phyloP scores from a whole-genome alignment of 2,797 vertebrate genomes.

The Vespertilio murinus region DNA sequence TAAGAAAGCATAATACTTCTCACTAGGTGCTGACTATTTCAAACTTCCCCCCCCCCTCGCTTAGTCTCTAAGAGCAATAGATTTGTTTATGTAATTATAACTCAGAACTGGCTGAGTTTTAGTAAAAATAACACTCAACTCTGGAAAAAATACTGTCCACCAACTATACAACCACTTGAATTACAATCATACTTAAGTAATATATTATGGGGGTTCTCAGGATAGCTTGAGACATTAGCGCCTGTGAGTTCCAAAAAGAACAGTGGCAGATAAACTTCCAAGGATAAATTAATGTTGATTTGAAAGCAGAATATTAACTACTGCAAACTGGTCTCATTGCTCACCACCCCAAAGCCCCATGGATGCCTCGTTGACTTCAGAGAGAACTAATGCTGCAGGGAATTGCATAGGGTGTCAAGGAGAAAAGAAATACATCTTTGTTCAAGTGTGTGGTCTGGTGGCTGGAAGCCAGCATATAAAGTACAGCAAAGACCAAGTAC shows the following conservation, averaged over 20 bases:
- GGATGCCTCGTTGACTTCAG: neutral
- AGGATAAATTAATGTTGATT: neutral
- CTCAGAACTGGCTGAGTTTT: neutral
- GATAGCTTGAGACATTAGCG: neutral
- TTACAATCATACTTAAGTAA: neutral
- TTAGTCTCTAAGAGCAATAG: neutral
- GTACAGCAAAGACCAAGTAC: neutral
- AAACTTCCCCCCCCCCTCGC: neutral
- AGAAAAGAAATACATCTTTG: slow-evolving; percentile 28
- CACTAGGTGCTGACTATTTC: neutral
- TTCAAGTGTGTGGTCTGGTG: slow-evolving; percentile 4
- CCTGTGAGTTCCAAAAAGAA: slow-evolving; percentile 18
- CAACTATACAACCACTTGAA: neutral
- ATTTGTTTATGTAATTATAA: slow-evolving; percentile 19
- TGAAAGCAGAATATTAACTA: slow-evolving; percentile 46
- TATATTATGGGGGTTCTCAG: neutral
- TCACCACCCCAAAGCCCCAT: neutral
- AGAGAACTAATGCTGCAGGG: neutral
- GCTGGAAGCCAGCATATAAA: slow-evolving; percentile 23
- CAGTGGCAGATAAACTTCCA: slow-evolving; percentile 2
- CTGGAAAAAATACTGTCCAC: neutral
- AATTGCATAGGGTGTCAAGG: neutral
- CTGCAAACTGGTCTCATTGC: neutral
- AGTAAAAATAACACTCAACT: slow-evolving; percentile 1
- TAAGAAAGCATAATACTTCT: slow-evolving; percentile 42